Evolutionary conservation across 1,140 invertebrate genomes (phyloP), one percentile per base, ranked within the genome.

Genomic region (Kradibia gibbosae): DNA sequence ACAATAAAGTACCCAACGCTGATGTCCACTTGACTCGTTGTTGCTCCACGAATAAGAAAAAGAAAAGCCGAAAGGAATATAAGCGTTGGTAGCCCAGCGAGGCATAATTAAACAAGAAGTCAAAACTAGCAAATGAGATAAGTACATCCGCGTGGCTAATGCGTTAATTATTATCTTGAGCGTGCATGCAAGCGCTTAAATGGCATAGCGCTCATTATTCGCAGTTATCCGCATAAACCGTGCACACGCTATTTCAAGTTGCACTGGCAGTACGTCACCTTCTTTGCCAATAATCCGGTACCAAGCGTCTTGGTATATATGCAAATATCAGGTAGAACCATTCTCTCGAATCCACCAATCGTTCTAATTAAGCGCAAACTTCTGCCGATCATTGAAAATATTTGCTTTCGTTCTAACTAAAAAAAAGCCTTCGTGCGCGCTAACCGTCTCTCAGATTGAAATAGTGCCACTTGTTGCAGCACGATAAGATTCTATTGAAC

Each of bases 161-260:
- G 85, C 85, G 86, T 86, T 89, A 88, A 89, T 89, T 89, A 89
- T 88, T 88, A 85, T 80, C 83, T 84, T 81, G 85, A 74, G 81
- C 82, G 84, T 82, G 65, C 36, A 76, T 73, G 70, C 70, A 60
- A 60, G 55, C 71, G 45, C 74, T 79, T 83, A 83, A 83, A n/a
- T 83, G 71, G 80, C 71, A 72, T 76, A 48, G 73, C 48, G 82
- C 82, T 83, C 72, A 72, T 83, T 82, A 82, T 45, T 62, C 82
- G 84, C 78, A 17, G 25, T 28, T 48, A 17, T 45, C 28, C 55
- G 15, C 55, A 57, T 57, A 48, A 8, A 15, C 39, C 42, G 60
- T 45, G 77, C 53, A 82, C 85, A 82, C 80, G 85, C 82, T 83
- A 83, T 60, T 60, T 28, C 8, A 1, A 60, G 15, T 48, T n/a